Percentiles rank a stretch among this genome's conserved stretches.
phyloP scores from a whole-genome alignment of 2,113 vertebrate species.

The Cyanistes caeruleus region DNA sequence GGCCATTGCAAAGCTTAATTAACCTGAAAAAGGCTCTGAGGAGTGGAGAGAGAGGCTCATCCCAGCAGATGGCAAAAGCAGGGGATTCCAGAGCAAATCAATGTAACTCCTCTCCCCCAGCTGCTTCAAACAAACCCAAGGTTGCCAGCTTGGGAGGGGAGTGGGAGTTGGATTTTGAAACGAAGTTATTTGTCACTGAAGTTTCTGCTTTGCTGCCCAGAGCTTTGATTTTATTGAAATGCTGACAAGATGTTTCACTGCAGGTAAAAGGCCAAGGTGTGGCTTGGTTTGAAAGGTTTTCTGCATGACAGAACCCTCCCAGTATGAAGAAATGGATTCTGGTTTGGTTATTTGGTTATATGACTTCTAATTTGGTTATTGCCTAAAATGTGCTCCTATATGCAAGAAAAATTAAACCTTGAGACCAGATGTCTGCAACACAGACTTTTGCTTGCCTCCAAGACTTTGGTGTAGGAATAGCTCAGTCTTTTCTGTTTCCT shows the following conservation, averaged over 20 bases:
- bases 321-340: neutral
- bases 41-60: neutral
- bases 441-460: neutral
- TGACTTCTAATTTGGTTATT: neutral
- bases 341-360: neutral
- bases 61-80: neutral
- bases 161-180: neutral
- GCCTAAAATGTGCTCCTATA: neutral
- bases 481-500: neutral
- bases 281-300: neutral
- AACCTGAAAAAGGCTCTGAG: neutral
- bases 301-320: neutral
- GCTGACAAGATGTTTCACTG: neutral
- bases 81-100: neutral
- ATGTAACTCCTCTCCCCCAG: neutral
- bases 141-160: neutral
- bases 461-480: neutral
- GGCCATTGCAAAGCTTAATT: neutral
- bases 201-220: neutral
- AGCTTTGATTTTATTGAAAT: neutral
- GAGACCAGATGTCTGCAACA: too few species aligned
- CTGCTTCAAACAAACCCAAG: neutral
- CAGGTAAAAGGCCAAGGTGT: neutral
- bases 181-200: neutral
- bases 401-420: neutral